Evolutionary conservation across 2,797 vertebrate genomes (phyloP).

Genomic region (Sebastes glaucus): DNA sequence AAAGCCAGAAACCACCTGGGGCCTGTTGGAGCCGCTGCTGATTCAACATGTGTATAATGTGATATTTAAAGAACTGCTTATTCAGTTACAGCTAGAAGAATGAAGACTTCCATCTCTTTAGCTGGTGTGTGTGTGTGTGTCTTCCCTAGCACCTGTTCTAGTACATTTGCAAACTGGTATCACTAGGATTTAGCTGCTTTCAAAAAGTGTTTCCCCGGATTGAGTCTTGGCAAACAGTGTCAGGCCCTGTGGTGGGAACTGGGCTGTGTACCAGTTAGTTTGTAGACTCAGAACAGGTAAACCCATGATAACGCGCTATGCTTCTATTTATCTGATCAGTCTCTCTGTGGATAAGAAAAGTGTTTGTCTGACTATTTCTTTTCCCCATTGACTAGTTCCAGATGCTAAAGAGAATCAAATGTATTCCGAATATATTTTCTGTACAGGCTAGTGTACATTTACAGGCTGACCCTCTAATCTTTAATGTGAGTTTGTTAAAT

Average conservation of each 20-base stretch:
- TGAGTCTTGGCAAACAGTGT: neutral
- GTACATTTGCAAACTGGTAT: neutral
- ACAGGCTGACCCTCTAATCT: constrained; percentile 35
- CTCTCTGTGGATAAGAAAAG: constrained; percentile 5
- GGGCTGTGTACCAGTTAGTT: constrained; percentile 8
- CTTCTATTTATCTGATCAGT: constrained; percentile 39
- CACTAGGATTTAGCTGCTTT: neutral
- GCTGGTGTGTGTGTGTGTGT: neutral
- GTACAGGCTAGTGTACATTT: constrained; percentile 14
- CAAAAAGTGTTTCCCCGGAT: neutral
- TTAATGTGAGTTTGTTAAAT: constrained; percentile 48
- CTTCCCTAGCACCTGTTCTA: neutral
- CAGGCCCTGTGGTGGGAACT: neutral
- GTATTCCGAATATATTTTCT: constrained; percentile 38
- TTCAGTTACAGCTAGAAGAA: constrained; percentile 5
- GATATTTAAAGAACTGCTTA: neutral
- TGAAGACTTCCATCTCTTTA: neutral
- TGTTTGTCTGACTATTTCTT: neutral
- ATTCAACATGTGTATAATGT: neutral
- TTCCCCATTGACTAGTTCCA: constrained; percentile 5
- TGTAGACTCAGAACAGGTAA: constrained; percentile 1
- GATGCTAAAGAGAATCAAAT: constrained; percentile 34
- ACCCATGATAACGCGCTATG: neutral
- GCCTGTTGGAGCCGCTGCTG: neutral
- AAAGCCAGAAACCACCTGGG: constrained; percentile 5